Evolutionary conservation across 2,113 vertebrate species (phyloP).

Genomic region (Romanogobio albipinnatus): DNA sequence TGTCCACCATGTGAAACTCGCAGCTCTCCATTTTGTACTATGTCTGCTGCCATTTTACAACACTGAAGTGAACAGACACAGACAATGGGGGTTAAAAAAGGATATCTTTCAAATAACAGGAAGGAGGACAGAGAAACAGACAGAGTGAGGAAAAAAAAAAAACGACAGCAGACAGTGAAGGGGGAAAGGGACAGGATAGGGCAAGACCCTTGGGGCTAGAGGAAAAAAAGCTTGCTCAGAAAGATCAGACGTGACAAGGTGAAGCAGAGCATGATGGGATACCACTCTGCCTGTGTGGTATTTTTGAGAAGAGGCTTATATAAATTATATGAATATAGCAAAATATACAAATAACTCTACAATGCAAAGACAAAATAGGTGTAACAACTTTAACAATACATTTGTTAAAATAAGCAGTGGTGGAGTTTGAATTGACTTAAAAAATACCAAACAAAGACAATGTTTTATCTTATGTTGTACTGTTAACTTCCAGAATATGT

Average conservation of each 20-base stretch:
- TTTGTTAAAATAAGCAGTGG: neutral
- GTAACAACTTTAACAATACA: neutral
- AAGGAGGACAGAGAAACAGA: neutral
- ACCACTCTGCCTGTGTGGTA: neutral
- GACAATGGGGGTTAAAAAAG: conserved; percentile 10
- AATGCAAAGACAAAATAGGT: neutral
- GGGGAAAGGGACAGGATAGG: conserved; percentile 11
- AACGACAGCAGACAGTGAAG: conserved; percentile 22
- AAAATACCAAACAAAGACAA: neutral
- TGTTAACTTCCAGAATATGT: neutral
- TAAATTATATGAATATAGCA: neutral
- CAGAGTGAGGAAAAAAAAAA: conserved; percentile 15
- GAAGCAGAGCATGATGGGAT: conserved; percentile 46
- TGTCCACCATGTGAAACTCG: neutral
- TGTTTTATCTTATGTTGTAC: neutral
- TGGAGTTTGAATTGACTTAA: neutral
- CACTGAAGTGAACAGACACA: conserved; percentile 28
- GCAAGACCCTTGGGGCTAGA: conserved; percentile 10
- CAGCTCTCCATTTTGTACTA: conserved; percentile 40
- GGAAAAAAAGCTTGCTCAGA: conserved; percentile 29
- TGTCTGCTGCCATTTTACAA: conserved; percentile 47
- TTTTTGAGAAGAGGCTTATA: neutral
- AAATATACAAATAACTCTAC: neutral
- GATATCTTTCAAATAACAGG: neutral
- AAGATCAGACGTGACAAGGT: conserved; percentile 63